Percentiles rank a stretch among this genome's conserved stretches.
phyloP scores from a whole-genome alignment of 2,113 vertebrate genomes.

The Trichomycterus rosablanca region DNA sequence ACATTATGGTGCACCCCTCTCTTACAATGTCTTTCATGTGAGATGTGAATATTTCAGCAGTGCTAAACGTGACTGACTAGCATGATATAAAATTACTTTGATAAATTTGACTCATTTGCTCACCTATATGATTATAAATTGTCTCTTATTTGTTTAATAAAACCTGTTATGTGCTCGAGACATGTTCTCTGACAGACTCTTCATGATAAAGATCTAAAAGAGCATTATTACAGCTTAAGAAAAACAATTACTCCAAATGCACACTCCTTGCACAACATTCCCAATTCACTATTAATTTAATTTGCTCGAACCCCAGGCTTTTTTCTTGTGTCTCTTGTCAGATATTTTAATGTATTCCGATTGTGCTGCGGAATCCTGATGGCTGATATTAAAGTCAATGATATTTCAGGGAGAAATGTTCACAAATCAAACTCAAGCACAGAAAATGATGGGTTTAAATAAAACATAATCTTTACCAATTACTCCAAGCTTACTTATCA shows the following conservation, averaged over 20 bases:
- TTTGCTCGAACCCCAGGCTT: constrained; percentile 33
- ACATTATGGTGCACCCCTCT: constrained; percentile 8
- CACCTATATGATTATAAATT: constrained; percentile 13
- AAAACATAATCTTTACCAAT: constrained; percentile 63
- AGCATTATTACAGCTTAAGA: not conserved
- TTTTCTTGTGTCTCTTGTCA: constrained; percentile 34
- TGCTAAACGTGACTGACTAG: constrained; percentile 25
- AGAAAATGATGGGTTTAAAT: constrained; percentile 55
- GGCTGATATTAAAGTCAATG: constrained; percentile 52
- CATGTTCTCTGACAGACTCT: constrained; percentile 2
- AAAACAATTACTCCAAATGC: constrained; percentile 15
- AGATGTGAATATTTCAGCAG: constrained; percentile 31
- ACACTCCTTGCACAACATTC: not conserved
- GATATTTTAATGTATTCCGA: constrained; percentile 53
- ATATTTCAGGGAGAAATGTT: constrained; percentile 47
- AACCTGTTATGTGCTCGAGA: not conserved
- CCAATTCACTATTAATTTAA: constrained; percentile 33
- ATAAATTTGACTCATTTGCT: constrained; percentile 26
- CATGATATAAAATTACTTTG: constrained; percentile 28
- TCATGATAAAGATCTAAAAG: not conserved
- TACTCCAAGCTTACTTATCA: constrained; percentile 59
- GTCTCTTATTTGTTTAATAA: constrained; percentile 6
- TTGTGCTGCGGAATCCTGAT: constrained; percentile 50
- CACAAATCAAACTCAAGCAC: constrained; percentile 54
- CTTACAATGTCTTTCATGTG: constrained; percentile 16